phyloP scores from a whole-genome alignment of 2,888 invertebrate genomes.

The Oeneis ivallda region DNA sequence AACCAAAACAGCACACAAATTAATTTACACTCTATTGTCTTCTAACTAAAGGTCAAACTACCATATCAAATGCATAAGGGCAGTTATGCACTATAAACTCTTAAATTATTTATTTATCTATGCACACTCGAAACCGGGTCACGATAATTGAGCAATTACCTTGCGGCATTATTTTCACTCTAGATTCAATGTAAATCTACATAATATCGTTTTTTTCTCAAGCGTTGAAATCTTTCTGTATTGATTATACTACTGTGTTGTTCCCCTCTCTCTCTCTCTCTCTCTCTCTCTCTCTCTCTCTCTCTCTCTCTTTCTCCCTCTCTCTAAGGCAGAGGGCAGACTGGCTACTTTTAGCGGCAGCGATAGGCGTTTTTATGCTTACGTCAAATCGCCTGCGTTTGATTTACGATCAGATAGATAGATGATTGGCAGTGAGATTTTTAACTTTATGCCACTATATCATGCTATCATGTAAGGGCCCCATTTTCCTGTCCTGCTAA shows the following conservation, averaged over 20 bases:
- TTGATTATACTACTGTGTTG: too few relatives aligned
- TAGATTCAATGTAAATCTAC: constrained; percentile 27
- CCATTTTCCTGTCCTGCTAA: constrained; percentile 3
- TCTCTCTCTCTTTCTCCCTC: too few relatives aligned
- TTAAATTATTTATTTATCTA: constrained; percentile 37
- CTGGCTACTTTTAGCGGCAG: too few relatives aligned
- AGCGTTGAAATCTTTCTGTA: constrained; percentile 12
- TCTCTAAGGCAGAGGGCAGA: too few relatives aligned
- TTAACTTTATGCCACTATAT: neutral
- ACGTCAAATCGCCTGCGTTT: too few relatives aligned
- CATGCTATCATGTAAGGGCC: neutral
- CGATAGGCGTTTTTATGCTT: too few relatives aligned
- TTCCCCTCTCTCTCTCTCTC: too few relatives aligned
- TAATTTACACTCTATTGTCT: constrained; percentile 25
- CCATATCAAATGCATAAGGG: constrained; percentile 22
- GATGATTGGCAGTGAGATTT: neutral
- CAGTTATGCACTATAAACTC: constrained; percentile 34
- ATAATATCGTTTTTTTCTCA: constrained; percentile 1
- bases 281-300: too few relatives aligned
- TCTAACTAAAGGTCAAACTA: neutral
- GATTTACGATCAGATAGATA: too few relatives aligned
- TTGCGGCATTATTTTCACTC: constrained; percentile 54
- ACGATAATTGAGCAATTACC: constrained; percentile 72
- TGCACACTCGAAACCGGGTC: constrained; percentile 54
- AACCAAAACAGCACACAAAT: constrained; percentile 14